Base-by-base conservation (phyloP, 2,797 vertebrate genomes). In the Eulemur rubriventer region DNA sequence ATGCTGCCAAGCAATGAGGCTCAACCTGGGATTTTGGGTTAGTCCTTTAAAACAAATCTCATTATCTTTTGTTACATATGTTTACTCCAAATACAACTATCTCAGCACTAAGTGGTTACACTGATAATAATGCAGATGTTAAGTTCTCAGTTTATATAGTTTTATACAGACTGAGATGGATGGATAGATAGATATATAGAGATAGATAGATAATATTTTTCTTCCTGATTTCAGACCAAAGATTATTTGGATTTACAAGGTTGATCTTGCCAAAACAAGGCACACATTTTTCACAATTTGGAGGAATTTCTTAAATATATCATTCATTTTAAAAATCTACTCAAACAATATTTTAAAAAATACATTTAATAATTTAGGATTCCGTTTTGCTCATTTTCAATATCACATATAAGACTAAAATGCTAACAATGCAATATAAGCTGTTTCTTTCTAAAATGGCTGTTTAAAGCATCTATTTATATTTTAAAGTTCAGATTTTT, bases 51-150 rank as follows among this genome's bases (percentile, higher is more conserved):
- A 96, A 96, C 30, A 92, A 72, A 95, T 93, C 4, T 16, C 26
- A 75, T 91, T 78, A 69, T 59, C 8, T 96, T 96, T 98, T 97
- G 78, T 97, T 83, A 76, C 12, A 82, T 93, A 79, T 12, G 33
- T 76, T 72, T 94, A 52, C 1, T 93, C 20, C 14, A 95, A 35
- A 65, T 76, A 82, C 78, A 96, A 76, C 82, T 95, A 89, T 93
- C 4, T 43, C 20, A 80, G 1, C 50, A 96, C 65, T 73, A 63
- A 63, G 18, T 92, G 38, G 3, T 43, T 96, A 82, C 0, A 69
- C 1, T 63, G 48, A 67, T 92, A 85, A 22, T 87, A 69, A 96
- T 69, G 46, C 30, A 96, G n/a, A 24, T 81, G 20, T 85, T 96
- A 80, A 91, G 96, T 91, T 97, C 67, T 81, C 50, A 78, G 59